Evolutionary conservation across 2,113 vertebrate species (phyloP).

Genomic region (Ahaetulla prasina): DNA sequence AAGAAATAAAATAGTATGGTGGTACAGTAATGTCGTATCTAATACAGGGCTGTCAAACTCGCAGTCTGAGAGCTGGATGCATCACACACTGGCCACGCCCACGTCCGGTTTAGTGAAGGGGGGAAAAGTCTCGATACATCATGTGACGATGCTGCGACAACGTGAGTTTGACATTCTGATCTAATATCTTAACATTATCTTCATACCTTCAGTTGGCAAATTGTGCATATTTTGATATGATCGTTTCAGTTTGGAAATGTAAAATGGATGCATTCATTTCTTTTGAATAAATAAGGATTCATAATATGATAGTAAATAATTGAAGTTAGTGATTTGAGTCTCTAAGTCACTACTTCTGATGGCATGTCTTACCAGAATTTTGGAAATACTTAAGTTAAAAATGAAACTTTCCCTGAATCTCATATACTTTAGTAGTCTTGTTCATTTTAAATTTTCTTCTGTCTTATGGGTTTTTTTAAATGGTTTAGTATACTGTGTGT

Average conservation of each 20-base stretch:
- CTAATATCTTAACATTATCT: not conserved
- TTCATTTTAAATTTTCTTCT: not conserved
- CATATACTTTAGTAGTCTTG: not conserved
- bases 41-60: too few relatives aligned
- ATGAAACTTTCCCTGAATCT: not conserved
- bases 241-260: not conserved
- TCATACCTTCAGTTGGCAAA: not conserved
- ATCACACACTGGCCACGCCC: too few relatives aligned
- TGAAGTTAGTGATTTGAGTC: not conserved
- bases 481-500: not conserved
- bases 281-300: not conserved
- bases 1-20: not conserved
- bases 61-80: too few relatives aligned
- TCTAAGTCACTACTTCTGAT: not conserved
- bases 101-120: too few relatives aligned
- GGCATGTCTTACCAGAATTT: not conserved
- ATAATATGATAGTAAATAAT: not conserved
- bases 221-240: not conserved
- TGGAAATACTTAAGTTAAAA: constrained; percentile 10
- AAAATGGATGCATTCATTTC: not conserved
- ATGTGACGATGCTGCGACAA: too few relatives aligned
- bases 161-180: not conserved
- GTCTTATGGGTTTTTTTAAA: not conserved
- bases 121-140: too few relatives aligned
- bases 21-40: not conserved